Percentiles rank a stretch among this genome's conserved stretches.
Conservation (phyloP, 2,888 invertebrate species). For the Synanthedon vespiformis region DNA sequence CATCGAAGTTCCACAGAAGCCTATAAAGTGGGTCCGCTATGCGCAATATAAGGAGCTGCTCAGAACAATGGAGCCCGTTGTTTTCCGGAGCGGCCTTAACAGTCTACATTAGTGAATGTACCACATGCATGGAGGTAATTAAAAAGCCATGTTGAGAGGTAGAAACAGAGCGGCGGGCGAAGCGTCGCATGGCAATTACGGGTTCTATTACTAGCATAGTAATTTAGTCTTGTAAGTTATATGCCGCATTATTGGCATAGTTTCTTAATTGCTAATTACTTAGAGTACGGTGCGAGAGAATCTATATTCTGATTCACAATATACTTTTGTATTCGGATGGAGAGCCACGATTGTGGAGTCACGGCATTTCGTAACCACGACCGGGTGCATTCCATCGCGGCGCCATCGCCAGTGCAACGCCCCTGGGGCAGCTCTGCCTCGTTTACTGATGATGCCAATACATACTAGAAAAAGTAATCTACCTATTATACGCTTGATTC, state of each 20-base stretch:
- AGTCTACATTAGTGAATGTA: slow-evolving; percentile 54
- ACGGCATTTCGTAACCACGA: slow-evolving; percentile 62
- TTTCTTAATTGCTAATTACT: not conserved
- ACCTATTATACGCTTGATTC: not conserved
- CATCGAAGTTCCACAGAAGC: slow-evolving; percentile 24
- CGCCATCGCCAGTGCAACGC: slow-evolving; percentile 54
- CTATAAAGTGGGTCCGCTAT: slow-evolving; percentile 57
- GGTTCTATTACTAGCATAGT: slow-evolving; percentile 2
- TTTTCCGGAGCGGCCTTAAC: slow-evolving; percentile 47
- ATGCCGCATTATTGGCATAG: not conserved
- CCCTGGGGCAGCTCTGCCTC: slow-evolving; percentile 45
- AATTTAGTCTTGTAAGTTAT: not conserved
- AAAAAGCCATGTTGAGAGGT: slow-evolving; percentile 51
- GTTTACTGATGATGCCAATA: slow-evolving; percentile 30
- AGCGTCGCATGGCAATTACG: slow-evolving; percentile 30
- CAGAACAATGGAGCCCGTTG: slow-evolving; percentile 50
- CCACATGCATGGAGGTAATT: slow-evolving; percentile 53
- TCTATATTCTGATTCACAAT: not conserved
- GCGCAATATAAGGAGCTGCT: slow-evolving; percentile 53
- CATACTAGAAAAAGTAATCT: not conserved
- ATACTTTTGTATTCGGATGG: slow-evolving; percentile 37
- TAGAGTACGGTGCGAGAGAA: not conserved
- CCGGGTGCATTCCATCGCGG: slow-evolving; percentile 57
- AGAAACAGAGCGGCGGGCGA: slow-evolving; percentile 17
- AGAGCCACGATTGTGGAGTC: slow-evolving; percentile 43